Evolutionary conservation across 2,797 vertebrate genomes (phyloP), one percentile per base, ranked within the genome.

Genomic region (Karalla daura): DNA sequence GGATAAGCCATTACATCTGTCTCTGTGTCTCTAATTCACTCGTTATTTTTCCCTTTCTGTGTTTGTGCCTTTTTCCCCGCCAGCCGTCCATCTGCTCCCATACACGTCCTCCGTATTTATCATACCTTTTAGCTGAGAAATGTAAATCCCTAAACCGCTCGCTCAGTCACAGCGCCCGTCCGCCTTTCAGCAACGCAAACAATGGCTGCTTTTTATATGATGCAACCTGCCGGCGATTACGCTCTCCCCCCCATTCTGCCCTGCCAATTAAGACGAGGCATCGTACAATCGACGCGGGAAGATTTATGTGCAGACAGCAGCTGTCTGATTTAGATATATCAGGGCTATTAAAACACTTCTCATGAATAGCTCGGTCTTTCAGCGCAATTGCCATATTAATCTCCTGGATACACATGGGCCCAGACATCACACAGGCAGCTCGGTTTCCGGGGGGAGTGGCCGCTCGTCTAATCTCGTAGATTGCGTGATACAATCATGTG

Each of bases 271-370:
- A 77, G 73, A 76, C 17, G 14, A 60, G 59, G 63, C 68, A 52
- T 67, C 78, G 66, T 74, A 80, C 40, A 70, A 52, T 64, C 40
- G 53, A 76, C 65, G 73, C 15, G 2, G 66, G 63, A 78, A 87
- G 88, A 92, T 91, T 79, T 83, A 91, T 91, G 74, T 63, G 76
- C 43, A 17, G 54, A 80, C 85, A 76, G 82, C 82, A 70, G 80
- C 83, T 81, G 85, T 77, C 84, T 86, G 84, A 88, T 86, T 89
- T 84, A 89, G 87, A 92, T 88, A 68, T 86, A 91, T 90, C 63
- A 62, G 73, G 43, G 51, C 77, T 84, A 86, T 90, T 91, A 86
- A 91, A 90, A 86, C 69, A 84, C 80, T 86, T 74, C 79, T 90
- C 71, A 60, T 84, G 82, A 86, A 82, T 59, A 70, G 51, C 23